Evolutionary conservation across 2,797 vertebrate species (phyloP).

Genomic region (Ambastaia sidthimunki): DNA sequence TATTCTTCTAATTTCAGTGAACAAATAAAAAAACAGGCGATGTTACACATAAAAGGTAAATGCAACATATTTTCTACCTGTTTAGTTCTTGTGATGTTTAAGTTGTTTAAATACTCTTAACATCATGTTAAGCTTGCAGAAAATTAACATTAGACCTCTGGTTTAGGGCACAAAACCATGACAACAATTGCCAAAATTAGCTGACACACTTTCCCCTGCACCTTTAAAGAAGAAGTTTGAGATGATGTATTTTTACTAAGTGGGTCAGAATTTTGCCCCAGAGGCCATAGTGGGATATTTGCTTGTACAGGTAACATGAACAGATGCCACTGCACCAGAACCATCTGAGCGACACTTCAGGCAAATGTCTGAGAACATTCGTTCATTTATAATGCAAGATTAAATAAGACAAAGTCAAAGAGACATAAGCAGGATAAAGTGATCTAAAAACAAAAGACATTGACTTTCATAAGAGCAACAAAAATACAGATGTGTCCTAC

Average conservation of each 20-base stretch:
- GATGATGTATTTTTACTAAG: conserved; percentile 62
- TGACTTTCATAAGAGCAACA: conserved; percentile 7
- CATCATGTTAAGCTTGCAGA: background rate
- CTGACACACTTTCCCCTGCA: conserved; percentile 43
- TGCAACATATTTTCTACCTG: background rate
- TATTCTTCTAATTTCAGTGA: too few relatives aligned
- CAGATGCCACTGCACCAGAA: background rate
- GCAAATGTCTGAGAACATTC: background rate
- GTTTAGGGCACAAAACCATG: conserved; percentile 37
- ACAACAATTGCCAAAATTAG: conserved; percentile 47
- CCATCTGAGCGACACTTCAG: background rate
- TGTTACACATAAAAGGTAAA: background rate
- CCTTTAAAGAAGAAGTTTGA: conserved; percentile 43
- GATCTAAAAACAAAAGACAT: background rate
- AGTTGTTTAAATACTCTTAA: background rate
- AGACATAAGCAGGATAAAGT: conserved; percentile 9
- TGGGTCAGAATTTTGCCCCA: conserved; percentile 62
- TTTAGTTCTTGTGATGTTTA: background rate
- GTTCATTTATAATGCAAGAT: conserved; percentile 1
- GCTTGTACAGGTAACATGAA: conserved; percentile 36
- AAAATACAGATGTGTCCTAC: conserved; percentile 35
- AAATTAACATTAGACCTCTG: background rate
- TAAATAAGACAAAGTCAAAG: conserved; percentile 16
- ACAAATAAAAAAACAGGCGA: too few relatives aligned
- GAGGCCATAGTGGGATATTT: conserved; percentile 56